Base-by-base conservation (phyloP, 1,140 invertebrate genomes). In the Neelides sp. region DNA sequence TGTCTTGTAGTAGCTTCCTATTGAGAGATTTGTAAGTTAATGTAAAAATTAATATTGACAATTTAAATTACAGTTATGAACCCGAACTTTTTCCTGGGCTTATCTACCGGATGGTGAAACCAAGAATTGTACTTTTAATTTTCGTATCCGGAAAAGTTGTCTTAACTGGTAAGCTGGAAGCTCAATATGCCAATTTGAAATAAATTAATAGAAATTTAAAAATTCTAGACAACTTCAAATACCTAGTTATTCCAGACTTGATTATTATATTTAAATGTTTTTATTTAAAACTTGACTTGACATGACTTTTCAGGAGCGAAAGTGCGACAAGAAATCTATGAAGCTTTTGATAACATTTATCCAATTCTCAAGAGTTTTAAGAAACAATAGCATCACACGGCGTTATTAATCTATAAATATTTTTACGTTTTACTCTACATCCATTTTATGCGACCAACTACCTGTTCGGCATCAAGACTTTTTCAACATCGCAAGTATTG, bases 291-390 rank as follows among this genome's bases (percentile, higher is more conserved):
- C 42, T 43, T 49, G 30, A 59, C 45, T 13, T 40, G 17, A 46
- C 49, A 55, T 64, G 64, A 34, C 66, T 62, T 74, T 74, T 57
- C 71, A 85, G 95, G 96, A 62, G 96, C 95, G 28, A 99, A 99
- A 79, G 86, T 96, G 12, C 73, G 94, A 58, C 79, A 85, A 71
- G 94, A 99, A 75, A 98, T 99, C 55, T 96, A 98, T 70, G 93
- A 98, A 72, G 96, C 96, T 2, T 98, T 99, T 75, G 92, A 98
- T 66, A 96, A 96, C 67, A 98, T 99, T 66, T 98, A 98, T 74
- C 96, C 96, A 26, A 98, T 99, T 67, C 71, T 99, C 52, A 98
- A 98, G 70, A 92, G 91, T 69, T 98, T 98, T 67, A 93, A 95
- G 66, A 98, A 98, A 65, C 82, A 87, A 66, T 87, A 66, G 75